phyloP scores from a whole-genome alignment of 2,888 invertebrate species.

The Polydesmus complanatus region DNA sequence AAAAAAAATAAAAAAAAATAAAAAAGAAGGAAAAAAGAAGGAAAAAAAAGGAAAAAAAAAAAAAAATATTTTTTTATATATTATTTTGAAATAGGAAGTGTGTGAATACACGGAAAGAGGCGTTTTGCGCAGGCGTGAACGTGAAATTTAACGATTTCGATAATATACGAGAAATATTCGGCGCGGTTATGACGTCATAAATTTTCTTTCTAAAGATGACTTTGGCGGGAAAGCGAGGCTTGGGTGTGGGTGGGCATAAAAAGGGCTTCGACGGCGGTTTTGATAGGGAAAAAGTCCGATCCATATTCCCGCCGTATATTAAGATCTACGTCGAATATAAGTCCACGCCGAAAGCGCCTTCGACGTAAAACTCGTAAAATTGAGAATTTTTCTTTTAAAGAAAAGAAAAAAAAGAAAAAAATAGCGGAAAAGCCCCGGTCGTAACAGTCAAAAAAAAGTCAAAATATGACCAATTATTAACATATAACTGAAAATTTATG shows the following conservation, averaged over 20 bases:
- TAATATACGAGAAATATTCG: not conserved
- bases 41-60: no score
- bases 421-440: not conserved
- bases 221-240: not conserved
- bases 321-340: no score
- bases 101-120: no score
- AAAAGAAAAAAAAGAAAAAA: no score
- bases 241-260: not conserved
- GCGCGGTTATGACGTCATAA: not conserved
- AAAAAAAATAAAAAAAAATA: no score
- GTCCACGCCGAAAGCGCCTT: no score
- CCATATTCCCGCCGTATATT: not conserved
- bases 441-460: not conserved
- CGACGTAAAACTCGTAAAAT: not conserved
- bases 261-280: not conserved
- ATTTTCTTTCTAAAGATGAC: not conserved
- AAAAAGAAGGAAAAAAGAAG: no score
- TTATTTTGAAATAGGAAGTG: no score
- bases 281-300: not conserved
- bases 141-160: not conserved
- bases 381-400: no score
- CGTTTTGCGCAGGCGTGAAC: not conserved
- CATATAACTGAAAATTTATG: not conserved
- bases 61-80: no score
- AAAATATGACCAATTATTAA: not conserved